These are phyloP conservation scores for Rhincodon typus DNA, from an alignment of 2,797 vertebrate species.

Conservation along the genomic window DNA sequence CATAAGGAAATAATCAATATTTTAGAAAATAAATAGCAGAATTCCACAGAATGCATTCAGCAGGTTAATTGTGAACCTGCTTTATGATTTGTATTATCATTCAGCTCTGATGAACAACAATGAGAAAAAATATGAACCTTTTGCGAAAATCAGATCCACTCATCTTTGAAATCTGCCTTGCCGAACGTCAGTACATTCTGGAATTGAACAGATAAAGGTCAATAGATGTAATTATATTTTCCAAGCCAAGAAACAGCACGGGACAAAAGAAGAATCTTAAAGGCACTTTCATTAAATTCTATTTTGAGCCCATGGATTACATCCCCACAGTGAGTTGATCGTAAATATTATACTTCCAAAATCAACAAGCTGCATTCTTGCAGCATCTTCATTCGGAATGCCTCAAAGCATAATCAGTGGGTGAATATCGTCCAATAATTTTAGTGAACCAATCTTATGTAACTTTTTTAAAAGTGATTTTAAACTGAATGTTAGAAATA, in stretches of 20 bases:
- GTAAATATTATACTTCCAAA: slow-evolving; percentile 30
- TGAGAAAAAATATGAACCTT: not conserved
- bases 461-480: not conserved
- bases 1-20: not conserved
- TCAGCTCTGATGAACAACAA: not conserved
- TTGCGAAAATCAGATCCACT: not conserved
- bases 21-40: not conserved
- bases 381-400: not conserved
- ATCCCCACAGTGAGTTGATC: not conserved
- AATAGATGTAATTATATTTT: slow-evolving; percentile 2
- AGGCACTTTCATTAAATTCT: slow-evolving; percentile 4
- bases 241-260: not conserved
- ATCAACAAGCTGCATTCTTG: not conserved
- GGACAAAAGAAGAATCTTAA: slow-evolving; percentile 5
- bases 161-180: not conserved
- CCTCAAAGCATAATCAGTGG: not conserved
- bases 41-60: not conserved
- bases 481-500: not conserved
- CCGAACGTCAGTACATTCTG: not conserved
- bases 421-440: not conserved
- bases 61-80: not conserved
- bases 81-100: not conserved
- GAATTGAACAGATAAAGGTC: not conserved
- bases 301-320: not conserved
- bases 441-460: not conserved